phyloP scores from a whole-genome alignment of 2,888 invertebrate species.

The Liodrosophila aerea region DNA sequence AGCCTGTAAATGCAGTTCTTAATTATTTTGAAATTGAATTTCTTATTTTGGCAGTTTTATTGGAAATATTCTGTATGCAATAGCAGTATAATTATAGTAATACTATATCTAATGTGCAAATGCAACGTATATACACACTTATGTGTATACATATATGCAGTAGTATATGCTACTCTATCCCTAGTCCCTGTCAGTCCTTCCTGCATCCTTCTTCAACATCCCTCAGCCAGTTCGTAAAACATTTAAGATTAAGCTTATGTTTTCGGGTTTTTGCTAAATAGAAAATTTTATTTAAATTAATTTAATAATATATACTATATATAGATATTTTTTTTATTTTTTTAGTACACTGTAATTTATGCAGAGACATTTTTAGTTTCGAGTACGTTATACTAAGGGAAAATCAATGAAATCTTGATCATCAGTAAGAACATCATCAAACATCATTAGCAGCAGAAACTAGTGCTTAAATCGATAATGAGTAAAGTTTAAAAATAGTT shows the following conservation, averaged over 20 bases:
- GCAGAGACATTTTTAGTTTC: constrained; percentile 23
- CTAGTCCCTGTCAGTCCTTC: neutral
- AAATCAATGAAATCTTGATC: constrained; percentile 18
- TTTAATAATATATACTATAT: too few relatives aligned
- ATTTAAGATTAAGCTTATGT: constrained; percentile 41
- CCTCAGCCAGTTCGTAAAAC: constrained; percentile 10
- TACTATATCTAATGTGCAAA: neutral
- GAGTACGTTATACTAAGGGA: constrained; percentile 32
- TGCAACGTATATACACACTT: too few relatives aligned
- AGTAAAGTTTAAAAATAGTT: constrained; percentile 56
- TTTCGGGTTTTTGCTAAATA: constrained; percentile 39
- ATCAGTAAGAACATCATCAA: constrained; percentile 5
- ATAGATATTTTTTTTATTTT: neutral
- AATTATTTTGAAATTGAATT: neutral
- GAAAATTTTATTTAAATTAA: constrained; percentile 34
- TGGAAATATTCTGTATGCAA: too few relatives aligned
- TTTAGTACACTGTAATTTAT: constrained; percentile 37
- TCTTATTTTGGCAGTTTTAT: too few relatives aligned
- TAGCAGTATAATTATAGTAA: too few relatives aligned
- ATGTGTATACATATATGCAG: too few relatives aligned
- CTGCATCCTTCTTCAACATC: neutral
- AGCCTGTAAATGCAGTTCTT: neutral
- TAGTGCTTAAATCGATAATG: constrained; percentile 65
- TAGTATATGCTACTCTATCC: neutral
- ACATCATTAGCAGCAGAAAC: constrained; percentile 4